A percentile compares a stretch with the other conserved stretches of the same genome.
Conservation (phyloP, 2,888 invertebrate species). For the Acronicta alni region DNA sequence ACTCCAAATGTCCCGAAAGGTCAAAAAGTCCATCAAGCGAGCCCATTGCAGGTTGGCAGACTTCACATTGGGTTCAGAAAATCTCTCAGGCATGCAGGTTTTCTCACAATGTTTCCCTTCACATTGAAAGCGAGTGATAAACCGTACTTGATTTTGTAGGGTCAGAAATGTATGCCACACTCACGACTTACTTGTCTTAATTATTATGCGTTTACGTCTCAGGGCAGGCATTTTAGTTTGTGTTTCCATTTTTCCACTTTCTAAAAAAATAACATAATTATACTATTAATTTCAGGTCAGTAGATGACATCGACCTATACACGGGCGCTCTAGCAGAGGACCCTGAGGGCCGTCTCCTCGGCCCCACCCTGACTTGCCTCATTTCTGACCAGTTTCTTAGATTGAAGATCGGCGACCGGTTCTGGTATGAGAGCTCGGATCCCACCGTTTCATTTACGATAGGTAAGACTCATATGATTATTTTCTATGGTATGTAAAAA, state of each 20-base stretch:
- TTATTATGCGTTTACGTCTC: no score
- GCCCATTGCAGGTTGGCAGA: no score
- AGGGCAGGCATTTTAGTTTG: no score
- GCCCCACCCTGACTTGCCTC: slow-evolving; percentile 95
- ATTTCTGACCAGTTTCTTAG: slow-evolving; percentile 95
- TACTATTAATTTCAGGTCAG: slow-evolving; percentile 63
- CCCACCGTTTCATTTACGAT: slow-evolving; percentile 91
- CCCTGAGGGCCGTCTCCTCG: slow-evolving; percentile 93
- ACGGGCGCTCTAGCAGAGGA: slow-evolving; percentile 96
- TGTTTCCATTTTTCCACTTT: neutral
- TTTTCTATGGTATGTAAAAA: neutral
- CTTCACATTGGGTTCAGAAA: no score
- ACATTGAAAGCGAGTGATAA: no score
- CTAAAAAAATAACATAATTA: neutral
- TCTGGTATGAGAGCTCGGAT: slow-evolving; percentile 95
- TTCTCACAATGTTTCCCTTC: no score
- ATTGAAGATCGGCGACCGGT: slow-evolving; percentile 94
- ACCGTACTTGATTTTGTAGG: no score
- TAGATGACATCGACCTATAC: slow-evolving; percentile 96
- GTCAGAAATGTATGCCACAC: no score
- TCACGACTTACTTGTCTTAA: no score
- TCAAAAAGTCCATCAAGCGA: no score
- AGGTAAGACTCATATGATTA: slow-evolving; percentile 80
- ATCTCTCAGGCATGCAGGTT: no score
- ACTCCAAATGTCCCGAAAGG: no score